Evolutionary conservation across 2,888 invertebrate species (phyloP).

Genomic region (Clistopyga incitator): DNA sequence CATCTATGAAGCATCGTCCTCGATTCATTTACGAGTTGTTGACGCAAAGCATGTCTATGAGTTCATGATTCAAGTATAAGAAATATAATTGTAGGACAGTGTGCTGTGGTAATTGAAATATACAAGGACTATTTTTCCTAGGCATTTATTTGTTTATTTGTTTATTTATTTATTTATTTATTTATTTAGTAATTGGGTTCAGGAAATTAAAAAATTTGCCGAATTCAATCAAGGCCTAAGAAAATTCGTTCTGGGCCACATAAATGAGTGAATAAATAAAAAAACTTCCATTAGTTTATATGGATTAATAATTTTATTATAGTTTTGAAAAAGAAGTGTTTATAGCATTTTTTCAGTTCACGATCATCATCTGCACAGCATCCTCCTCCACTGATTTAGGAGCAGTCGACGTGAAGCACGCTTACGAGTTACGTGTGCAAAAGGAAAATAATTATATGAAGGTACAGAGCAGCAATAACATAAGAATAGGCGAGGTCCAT

Average conservation of each 20-base stretch:
- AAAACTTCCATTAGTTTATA: too few relatives aligned
- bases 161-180: too few relatives aligned
- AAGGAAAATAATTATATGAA: constrained; percentile 14
- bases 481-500: constrained; percentile 4
- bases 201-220: too few relatives aligned
- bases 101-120: not conserved
- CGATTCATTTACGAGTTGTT: constrained; percentile 42
- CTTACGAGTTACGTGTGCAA: constrained; percentile 9
- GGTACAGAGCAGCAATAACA: not conserved
- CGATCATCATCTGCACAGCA: not conserved
- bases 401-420: constrained; percentile 4
- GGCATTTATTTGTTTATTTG: too few relatives aligned
- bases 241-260: too few relatives aligned
- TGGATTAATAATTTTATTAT: too few relatives aligned
- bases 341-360: not conserved
- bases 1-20: constrained; percentile 30
- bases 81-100: not conserved
- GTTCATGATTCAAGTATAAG: not conserved
- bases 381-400: constrained; percentile 49
- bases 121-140: too few relatives aligned
- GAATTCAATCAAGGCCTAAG: too few relatives aligned
- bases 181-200: too few relatives aligned
- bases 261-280: too few relatives aligned
- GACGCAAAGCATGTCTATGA: constrained; percentile 8
- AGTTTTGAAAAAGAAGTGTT: too few relatives aligned